phyloP scores from a whole-genome alignment of 2,797 vertebrate species.

The Acanthurus lineatus region DNA sequence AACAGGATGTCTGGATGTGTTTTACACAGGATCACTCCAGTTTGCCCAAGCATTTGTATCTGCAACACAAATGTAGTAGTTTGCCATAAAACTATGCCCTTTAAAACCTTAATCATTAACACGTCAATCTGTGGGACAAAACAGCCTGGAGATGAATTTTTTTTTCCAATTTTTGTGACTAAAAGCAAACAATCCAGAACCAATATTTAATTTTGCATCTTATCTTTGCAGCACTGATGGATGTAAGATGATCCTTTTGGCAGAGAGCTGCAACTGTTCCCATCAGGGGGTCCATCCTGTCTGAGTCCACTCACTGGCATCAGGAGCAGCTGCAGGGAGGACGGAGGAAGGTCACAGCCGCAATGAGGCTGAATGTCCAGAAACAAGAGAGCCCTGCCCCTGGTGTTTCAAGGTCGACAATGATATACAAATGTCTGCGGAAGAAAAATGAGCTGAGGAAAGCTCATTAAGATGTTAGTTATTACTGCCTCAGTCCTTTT shows the following conservation, averaged over 20 bases:
- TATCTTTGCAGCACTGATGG: constrained; percentile 64
- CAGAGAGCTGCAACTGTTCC: constrained; percentile 65
- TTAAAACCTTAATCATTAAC: constrained; percentile 32
- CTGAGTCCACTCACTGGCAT: constrained; percentile 69
- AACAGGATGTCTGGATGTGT: constrained; percentile 76
- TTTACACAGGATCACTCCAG: constrained; percentile 59
- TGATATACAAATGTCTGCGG: constrained; percentile 59
- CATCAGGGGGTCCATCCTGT: constrained; percentile 74
- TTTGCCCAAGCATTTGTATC: constrained; percentile 44
- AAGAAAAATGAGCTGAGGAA: constrained; percentile 55
- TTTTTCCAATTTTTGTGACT: constrained; percentile 22
- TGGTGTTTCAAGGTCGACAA: constrained; percentile 73
- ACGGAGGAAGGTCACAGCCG: constrained; percentile 76
- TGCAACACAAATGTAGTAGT: constrained; percentile 40
- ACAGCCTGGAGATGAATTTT: constrained; percentile 3
- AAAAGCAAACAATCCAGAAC: constrained; percentile 48
- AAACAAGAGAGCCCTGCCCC: constrained; percentile 61
- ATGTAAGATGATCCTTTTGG: constrained; percentile 75
- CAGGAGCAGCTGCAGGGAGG: constrained; percentile 79
- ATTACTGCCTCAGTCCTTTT: constrained; percentile 54
- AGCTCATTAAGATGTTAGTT: constrained; percentile 72
- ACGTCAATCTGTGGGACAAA: constrained; percentile 9
- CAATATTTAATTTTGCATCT: constrained; percentile 67
- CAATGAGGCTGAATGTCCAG: constrained; percentile 71
- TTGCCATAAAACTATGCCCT: constrained; percentile 9